Evolutionary conservation across 2,113 vertebrate species (phyloP).

Genomic region (Picathartes gymnocephalus): DNA sequence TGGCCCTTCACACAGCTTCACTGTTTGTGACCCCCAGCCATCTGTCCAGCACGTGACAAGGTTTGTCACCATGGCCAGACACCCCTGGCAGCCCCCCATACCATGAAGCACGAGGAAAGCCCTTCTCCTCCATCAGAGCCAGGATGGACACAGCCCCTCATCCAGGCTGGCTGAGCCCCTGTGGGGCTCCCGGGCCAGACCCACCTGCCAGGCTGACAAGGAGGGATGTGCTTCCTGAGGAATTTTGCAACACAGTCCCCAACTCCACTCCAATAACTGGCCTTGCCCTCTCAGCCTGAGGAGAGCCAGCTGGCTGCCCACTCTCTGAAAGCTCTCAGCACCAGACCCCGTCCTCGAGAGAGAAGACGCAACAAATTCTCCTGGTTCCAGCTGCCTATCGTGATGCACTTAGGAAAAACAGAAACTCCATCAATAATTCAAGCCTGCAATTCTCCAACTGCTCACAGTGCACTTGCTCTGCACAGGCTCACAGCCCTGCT

Average conservation of each 20-base stretch:
- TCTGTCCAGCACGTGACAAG: background rate
- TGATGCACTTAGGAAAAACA: background rate
- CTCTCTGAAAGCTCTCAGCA: background rate
- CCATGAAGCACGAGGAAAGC: accelerated
- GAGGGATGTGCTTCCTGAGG: accelerated
- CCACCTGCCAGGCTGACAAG: background rate
- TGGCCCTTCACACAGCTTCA: background rate
- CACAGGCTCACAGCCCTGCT: background rate
- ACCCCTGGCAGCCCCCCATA: background rate
- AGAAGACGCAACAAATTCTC: background rate
- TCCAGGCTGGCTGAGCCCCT: background rate
- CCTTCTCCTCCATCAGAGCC: background rate
- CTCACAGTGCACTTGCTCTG: background rate
- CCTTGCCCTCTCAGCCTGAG: background rate
- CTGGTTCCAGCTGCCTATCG: background rate
- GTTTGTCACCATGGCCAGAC: accelerated
- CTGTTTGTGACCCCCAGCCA: background rate
- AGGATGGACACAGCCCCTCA: background rate
- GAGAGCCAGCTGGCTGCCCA: background rate
- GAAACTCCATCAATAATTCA: conserved; percentile 46
- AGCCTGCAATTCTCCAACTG: background rate
- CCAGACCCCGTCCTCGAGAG: background rate
- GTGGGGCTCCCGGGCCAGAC: accelerated
- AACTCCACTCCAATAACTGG: background rate
- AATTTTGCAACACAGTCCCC: background rate